Conservation (phyloP, 2,113 vertebrate genomes). For the Alectura lathami region DNA sequence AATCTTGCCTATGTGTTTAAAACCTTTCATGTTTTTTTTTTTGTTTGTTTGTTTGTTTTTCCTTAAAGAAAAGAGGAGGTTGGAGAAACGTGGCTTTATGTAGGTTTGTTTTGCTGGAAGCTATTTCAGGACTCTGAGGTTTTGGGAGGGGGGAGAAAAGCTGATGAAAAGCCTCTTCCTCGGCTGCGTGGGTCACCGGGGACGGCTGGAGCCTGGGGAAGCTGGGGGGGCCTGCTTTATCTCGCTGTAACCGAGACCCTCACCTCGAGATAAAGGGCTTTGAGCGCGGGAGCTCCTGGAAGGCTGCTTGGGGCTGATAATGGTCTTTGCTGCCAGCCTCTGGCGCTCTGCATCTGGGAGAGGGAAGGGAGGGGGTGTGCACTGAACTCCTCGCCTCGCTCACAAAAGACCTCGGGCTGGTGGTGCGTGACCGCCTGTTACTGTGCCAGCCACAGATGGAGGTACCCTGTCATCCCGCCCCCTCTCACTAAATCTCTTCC, state of each 20-base stretch:
- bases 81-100: not conserved
- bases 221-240: slow-evolving; percentile 19
- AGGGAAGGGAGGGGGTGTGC: not conserved
- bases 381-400: not conserved
- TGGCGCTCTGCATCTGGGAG: not conserved
- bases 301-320: slow-evolving; percentile 69
- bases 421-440: not conserved
- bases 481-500: not conserved
- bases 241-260: slow-evolving; percentile 58
- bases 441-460: not conserved
- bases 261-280: slow-evolving; percentile 69
- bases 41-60: too few relatives aligned
- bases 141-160: not conserved
- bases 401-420: slow-evolving; percentile 17
- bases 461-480: not conserved
- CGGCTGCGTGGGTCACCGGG: not conserved
- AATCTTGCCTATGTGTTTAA: not conserved
- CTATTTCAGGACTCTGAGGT: not conserved
- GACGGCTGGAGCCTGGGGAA: not conserved
- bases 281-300: not conserved
- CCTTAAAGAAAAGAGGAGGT: too few relatives aligned
- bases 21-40: not conserved
- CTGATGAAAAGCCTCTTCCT: not conserved
- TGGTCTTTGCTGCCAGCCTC: slow-evolving; percentile 34
- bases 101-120: not conserved